phyloP scores from a whole-genome alignment of 2,797 vertebrate genomes.

The Parotocinclus haroldoi region DNA sequence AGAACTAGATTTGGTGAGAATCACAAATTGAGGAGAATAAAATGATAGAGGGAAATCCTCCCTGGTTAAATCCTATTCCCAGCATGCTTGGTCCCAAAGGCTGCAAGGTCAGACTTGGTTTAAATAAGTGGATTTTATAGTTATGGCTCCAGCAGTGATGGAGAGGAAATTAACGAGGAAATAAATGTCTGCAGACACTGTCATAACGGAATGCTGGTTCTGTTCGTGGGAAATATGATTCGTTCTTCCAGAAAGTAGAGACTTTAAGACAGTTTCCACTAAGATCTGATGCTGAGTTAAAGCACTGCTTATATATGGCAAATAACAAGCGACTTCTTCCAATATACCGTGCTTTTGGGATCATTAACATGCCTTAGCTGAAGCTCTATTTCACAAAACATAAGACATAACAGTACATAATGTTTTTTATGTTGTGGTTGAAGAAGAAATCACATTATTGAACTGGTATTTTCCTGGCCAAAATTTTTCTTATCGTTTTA shows the following conservation, averaged over 20 bases:
- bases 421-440: conserved; percentile 12
- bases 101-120: conserved; percentile 14
- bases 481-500: conserved; percentile 21
- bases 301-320: conserved; percentile 31
- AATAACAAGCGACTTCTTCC: conserved; percentile 27
- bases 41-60: conserved; percentile 27
- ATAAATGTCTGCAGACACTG: not conserved
- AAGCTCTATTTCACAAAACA: conserved; percentile 15
- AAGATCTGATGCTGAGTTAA: conserved; percentile 20
- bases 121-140: conserved; percentile 10
- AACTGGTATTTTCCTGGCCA: conserved; percentile 7
- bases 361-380: not conserved
- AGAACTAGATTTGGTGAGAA: conserved; percentile 55
- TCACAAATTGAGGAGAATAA: conserved; percentile 37
- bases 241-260: not conserved
- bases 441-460: conserved; percentile 10
- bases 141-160: not conserved
- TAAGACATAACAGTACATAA: too few species aligned
- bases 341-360: conserved; percentile 12
- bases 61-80: conserved; percentile 41
- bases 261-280: conserved; percentile 15
- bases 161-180: conserved; percentile 3
- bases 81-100: conserved; percentile 32
- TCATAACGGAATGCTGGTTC: not conserved
- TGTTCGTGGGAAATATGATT: conserved; percentile 6